These are phyloP conservation scores for Cyprinus carpio DNA, from an alignment of 2,113 vertebrate genomes.

Conservation along the genomic window DNA sequence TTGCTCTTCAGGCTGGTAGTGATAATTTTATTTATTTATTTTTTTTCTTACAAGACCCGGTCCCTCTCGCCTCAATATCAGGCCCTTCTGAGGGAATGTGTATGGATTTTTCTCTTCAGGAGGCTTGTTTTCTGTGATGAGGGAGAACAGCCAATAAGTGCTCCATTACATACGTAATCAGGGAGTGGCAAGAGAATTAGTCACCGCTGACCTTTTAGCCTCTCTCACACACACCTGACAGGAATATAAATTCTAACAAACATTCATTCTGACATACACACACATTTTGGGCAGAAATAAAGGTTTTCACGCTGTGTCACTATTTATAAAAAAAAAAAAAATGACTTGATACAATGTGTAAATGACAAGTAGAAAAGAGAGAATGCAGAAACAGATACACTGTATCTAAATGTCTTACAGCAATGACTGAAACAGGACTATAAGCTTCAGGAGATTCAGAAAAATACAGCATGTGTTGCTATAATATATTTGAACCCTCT, in stretches of 20 bases:
- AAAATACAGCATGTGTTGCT: background rate
- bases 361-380: background rate
- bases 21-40: too few species aligned
- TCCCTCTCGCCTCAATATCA: conserved; percentile 57
- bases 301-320: conserved; percentile 46
- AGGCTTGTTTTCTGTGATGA: conserved; percentile 86
- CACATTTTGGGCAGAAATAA: background rate
- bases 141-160: conserved; percentile 90
- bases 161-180: conserved; percentile 96
- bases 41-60: conserved; percentile 10
- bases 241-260: conserved; percentile 71
- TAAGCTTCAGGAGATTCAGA: background rate
- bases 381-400: too few species aligned
- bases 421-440: background rate
- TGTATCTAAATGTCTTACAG: background rate
- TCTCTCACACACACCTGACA: conserved; percentile 84
- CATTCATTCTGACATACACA: conserved; percentile 3
- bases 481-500: too few species aligned
- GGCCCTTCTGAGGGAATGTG: conserved; percentile 76
- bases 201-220: conserved; percentile 93
- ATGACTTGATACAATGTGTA: background rate
- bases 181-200: conserved; percentile 95
- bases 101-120: conserved; percentile 86
- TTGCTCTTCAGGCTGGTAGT: conserved; percentile 84
- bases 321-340: background rate